Evolutionary conservation across 2,888 invertebrate genomes (phyloP), one percentile per base, ranked within the genome.

Genomic region (Cosmorhoe ocellata): DNA sequence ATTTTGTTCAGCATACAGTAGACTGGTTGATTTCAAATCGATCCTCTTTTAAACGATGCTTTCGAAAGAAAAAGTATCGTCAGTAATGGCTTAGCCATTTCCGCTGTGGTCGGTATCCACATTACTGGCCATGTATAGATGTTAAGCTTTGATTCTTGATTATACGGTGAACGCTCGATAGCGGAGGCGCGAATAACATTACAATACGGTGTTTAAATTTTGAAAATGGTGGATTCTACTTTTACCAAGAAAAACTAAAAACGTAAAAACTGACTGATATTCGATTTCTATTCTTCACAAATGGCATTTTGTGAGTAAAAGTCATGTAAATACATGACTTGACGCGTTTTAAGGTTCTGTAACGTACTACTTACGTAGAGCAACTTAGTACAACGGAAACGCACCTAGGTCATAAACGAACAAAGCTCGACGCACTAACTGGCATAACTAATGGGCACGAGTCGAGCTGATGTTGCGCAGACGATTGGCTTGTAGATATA

Each of bases 401-500:
- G 11, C 31, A 64, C 53, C 61, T 63, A 61, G 58, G 62, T 68
- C 70, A 66, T 76, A 76, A 73, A 69, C 62, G 69, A 76, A 74
- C 73, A 74, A 78, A 79, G 74, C 22, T 36, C 11, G 11, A 22
- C 67, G 74, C 71, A 75, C 67, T 72, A 81, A 77, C 74, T 71
- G 67, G 82, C 80, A 77, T 79, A 73, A 63, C 76, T 76, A 85
- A 85, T 84, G 78, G 72, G 71, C 73, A 74, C 62, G 71, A 81
- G 13, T 8, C 36, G 22, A 36, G 81, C 79, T 79, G 70, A 73
- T 64, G 60, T 51, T 67, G 66, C 51, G 50, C 54, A 56, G 57
- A 42, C 37, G 24, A 27, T 12, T n/a, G n/a, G 18, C 5, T n/a
- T 22, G 18, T 28, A 5, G 28, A 32, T 32, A 22, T 31, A 31